A percentile compares a stretch with the other conserved stretches of the same genome.
phyloP scores from a whole-genome alignment of 2,797 vertebrate species.

The Chelon labrosus region DNA sequence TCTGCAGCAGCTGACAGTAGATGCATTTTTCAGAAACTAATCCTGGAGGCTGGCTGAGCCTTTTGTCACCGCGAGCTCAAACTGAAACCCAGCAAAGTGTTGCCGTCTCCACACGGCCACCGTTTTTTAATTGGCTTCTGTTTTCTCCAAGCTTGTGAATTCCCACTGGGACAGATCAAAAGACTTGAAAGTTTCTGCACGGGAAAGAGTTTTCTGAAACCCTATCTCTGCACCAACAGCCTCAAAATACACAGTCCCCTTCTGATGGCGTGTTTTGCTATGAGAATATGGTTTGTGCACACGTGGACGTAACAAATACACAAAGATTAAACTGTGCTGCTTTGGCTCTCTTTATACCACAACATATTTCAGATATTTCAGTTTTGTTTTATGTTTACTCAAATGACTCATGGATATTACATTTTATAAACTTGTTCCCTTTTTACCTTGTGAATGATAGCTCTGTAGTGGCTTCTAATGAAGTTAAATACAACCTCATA shows the following conservation, averaged over 20 bases:
- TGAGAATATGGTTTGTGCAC: background rate
- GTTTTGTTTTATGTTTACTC: background rate
- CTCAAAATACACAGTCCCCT: constrained; percentile 9
- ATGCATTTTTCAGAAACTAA: constrained; percentile 36
- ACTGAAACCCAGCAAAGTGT: constrained; percentile 34
- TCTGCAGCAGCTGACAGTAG: constrained; percentile 32
- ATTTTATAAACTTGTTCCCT: background rate
- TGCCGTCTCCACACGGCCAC: constrained; percentile 28
- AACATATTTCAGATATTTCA: background rate
- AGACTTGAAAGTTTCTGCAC: constrained; percentile 48
- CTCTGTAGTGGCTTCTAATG: background rate
- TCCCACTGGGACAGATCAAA: constrained; percentile 59
- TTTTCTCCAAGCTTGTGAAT: constrained; percentile 53
- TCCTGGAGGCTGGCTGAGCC: constrained; percentile 20
- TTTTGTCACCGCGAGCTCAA: constrained; percentile 34
- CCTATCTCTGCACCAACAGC: constrained; percentile 32
- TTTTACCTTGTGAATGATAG: background rate
- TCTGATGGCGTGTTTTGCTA: constrained; percentile 8
- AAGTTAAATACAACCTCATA: too few species aligned
- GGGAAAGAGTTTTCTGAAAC: constrained; percentile 34
- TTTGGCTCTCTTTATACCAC: background rate
- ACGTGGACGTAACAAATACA: background rate
- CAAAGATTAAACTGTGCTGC: background rate
- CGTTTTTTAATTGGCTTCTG: constrained; percentile 59
- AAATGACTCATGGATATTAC: background rate